Percentiles rank a stretch among this genome's conserved stretches.
Conservation (phyloP, 2,888 invertebrate species). For the Willowsia nigromaculata region DNA sequence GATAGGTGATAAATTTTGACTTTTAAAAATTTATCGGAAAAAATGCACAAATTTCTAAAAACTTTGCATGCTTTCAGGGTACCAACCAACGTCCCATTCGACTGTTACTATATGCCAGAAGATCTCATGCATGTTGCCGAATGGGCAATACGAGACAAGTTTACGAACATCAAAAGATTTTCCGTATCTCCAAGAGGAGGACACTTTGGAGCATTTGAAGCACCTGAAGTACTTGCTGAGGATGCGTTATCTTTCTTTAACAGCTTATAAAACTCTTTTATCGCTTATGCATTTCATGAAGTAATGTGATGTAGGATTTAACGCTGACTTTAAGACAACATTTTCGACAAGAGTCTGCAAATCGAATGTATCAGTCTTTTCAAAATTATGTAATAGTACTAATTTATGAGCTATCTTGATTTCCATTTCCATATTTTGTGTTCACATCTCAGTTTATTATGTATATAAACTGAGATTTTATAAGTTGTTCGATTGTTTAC, state of each 20-base stretch:
- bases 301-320: too few relatives aligned
- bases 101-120: slow-evolving; percentile 80
- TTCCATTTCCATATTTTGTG: too few relatives aligned
- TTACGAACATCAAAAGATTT: slow-evolving; percentile 85
- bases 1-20: neutral
- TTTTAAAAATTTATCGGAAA: neutral
- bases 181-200: slow-evolving; percentile 87
- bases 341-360: too few relatives aligned
- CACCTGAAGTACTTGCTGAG: slow-evolving; percentile 86
- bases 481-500: too few relatives aligned
- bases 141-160: slow-evolving; percentile 83
- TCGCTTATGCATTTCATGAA: too few relatives aligned
- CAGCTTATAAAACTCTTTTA: neutral
- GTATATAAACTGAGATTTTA: too few relatives aligned
- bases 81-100: slow-evolving; percentile 33
- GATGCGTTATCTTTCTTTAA: slow-evolving; percentile 84
- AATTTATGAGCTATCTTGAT: too few relatives aligned
- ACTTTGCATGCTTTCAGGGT: slow-evolving; percentile 1
- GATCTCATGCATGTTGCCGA: slow-evolving; percentile 80
- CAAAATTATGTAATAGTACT: too few relatives aligned
- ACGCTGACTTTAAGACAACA: too few relatives aligned
- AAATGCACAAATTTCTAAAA: neutral
- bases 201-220: slow-evolving; percentile 92
- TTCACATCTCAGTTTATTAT: too few relatives aligned
- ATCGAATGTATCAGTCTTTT: too few relatives aligned